A percentile compares a stretch with the other conserved stretches of the same genome.
Evolutionary conservation across 2,797 vertebrate genomes (phyloP).

Genomic region (Ispidina lecontei): DNA sequence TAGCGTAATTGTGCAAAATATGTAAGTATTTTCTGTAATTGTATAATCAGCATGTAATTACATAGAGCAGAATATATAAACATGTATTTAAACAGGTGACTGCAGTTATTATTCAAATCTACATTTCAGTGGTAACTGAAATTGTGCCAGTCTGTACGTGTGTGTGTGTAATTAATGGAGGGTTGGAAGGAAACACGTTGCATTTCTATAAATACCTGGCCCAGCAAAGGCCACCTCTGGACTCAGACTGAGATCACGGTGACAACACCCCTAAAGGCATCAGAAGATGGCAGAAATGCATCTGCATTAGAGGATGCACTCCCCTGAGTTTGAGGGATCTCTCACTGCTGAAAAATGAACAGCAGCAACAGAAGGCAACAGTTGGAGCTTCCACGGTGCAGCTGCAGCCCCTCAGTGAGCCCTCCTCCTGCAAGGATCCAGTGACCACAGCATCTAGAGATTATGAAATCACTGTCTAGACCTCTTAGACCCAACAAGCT

Average conservation of each 20-base stretch:
- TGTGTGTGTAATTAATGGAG: background rate
- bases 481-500: background rate
- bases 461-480: background rate
- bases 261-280: background rate
- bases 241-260: background rate
- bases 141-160: background rate
- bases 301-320: background rate
- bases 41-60: conserved; percentile 61
- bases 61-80: conserved; percentile 23
- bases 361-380: background rate
- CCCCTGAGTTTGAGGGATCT: background rate
- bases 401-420: background rate
- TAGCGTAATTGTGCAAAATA: conserved; percentile 42
- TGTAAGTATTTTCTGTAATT: conserved; percentile 40
- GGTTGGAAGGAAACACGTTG: background rate
- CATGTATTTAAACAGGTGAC: conserved; percentile 63
- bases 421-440: background rate
- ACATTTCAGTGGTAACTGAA: conserved; percentile 38
- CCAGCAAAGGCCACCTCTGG: background rate
- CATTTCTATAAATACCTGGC: background rate
- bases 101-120: conserved; percentile 42
- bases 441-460: background rate
- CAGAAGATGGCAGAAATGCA: background rate
- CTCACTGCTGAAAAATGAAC: background rate
- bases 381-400: background rate